Evolutionary conservation across 1,140 invertebrate genomes (phyloP), one percentile per base, ranked within the genome.

Genomic region (Trachymyrmex septentrionalis): DNA sequence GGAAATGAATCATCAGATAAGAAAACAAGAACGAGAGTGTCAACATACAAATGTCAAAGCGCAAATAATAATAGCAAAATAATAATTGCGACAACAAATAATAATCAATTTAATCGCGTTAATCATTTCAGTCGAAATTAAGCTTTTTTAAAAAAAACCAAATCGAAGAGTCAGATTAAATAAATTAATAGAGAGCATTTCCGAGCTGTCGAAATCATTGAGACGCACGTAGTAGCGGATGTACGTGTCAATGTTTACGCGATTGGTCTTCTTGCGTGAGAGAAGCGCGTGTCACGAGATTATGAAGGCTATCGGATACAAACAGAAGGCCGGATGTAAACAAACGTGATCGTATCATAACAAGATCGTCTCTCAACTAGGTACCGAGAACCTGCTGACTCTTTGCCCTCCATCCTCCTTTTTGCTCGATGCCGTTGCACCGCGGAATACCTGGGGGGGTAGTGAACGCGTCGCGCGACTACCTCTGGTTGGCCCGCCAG

Each of bases 191-290:
- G 2, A 44, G 9, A 44, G 38, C 53, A n/a, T 55, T 19, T 19
- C 6, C 16, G 53, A 19, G 53, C 1, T 63, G n/a, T 16, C 4
- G 14, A 48, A 66, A 50, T 48, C 27, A 34, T 69, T 6, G 38
- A 4, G 21, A 57, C 1, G 24, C 44, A 48, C 55, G 21, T 44
- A 34, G n/a, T 9, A 9, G n/a, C 9, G 16, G 30, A 38, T 14
- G 63, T 63, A 34, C 73, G 73, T 77, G 64, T 7, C 21, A 24
- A 34, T 80, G 21, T 81, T 81, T 81, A 34, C 38, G 27, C 30
- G 64, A 48, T 19, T 38, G 14, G 3, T 48, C 19, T 24, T 57
- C 14, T 59, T 24, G 30, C 50, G 21, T 67, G n/a, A 69, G 14
- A 38, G 21, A 21, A 55, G 24, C 21, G 27, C 30, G 12, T 44